phyloP scores from a whole-genome alignment of 2,113 vertebrate genomes.

The Poeciliopsis occidentalis region DNA sequence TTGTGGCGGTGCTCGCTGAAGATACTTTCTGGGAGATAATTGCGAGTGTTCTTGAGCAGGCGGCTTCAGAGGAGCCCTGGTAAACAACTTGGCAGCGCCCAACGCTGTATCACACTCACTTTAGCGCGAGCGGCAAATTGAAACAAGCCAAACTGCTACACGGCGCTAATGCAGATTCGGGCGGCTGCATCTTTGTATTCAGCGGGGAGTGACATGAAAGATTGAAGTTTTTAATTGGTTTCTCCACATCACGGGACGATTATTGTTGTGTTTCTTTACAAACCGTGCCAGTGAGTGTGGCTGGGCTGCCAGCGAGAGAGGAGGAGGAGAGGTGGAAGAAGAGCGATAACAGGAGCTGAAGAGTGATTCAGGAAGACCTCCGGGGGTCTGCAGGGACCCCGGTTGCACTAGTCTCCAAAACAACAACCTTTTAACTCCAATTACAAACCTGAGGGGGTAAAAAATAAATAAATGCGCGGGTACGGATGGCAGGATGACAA shows the following conservation, averaged over 20 bases:
- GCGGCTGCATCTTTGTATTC: constrained; percentile 71
- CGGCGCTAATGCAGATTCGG: constrained; percentile 64
- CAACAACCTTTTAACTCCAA: constrained; percentile 75
- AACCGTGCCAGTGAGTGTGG: constrained; percentile 56
- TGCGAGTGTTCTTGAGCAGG: constrained; percentile 72
- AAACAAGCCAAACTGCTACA: constrained; percentile 68
- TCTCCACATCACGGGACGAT: constrained; percentile 74
- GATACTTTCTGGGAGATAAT: constrained; percentile 74
- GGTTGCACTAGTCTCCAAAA: constrained; percentile 50
- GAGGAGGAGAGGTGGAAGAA: neutral
- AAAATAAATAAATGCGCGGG: neutral
- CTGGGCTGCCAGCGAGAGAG: constrained; percentile 46
- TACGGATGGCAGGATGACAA: constrained; percentile 46
- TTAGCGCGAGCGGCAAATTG: constrained; percentile 71
- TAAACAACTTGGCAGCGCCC: constrained; percentile 72
- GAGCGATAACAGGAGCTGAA: constrained; percentile 57
- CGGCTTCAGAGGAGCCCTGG: constrained; percentile 61
- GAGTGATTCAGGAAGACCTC: constrained; percentile 60
- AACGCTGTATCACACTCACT: constrained; percentile 63
- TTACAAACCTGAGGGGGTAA: constrained; percentile 58
- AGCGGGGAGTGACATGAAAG: constrained; percentile 77
- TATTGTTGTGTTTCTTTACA: constrained; percentile 70
- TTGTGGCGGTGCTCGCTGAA: constrained; percentile 49
- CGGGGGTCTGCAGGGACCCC: constrained; percentile 49
- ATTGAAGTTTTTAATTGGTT: constrained; percentile 82